Base-by-base conservation (phyloP, 2,888 invertebrate genomes). In the Pheosia tremula region DNA sequence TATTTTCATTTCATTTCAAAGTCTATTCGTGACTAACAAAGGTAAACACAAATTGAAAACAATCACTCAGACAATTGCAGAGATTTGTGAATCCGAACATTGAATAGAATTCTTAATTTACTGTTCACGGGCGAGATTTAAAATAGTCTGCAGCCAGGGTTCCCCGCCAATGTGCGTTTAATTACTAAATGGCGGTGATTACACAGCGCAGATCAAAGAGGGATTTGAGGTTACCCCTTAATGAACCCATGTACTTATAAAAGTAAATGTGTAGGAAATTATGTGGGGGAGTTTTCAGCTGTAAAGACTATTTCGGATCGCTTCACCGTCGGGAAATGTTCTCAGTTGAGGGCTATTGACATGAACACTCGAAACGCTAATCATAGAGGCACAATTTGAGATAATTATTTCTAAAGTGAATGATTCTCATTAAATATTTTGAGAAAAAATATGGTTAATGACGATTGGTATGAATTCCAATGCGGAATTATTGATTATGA, bases 131-230 rank as follows among this genome's bases (percentile, higher is more conserved):
- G 24, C 39, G 61, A 60, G 57, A 62, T 58, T 63, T 63, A 61
- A 61, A 71, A 65, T 72, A n/a, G 38, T 37, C 58, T 38, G 13
- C 57, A 56, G 53, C 59, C 24, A 24, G 24, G 24, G 24, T 24
- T 24, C 24, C 2, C 67, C 63, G 59, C 62, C 58, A 66, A 71
- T 66, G 55, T 66, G 56, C 62, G 72, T 65, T 70, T 78, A 77
- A 77, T 78, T 77, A 72, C 67, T 77, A 74, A 75, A 78, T 70
- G 69, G 69, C 71, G 64, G 59, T 50, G 66, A 72, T 75, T 75
- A 71, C 61, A 65, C 62, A 59, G 59, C 41, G 45, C 58, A 67
- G 70, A 72, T 75, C 74, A 79, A 78, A 78, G 73, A 53, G 56
- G 58, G 43, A 58, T 43, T 69, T 63, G 63, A 64, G 69, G 67